Evolutionary conservation across 2,113 vertebrate species (phyloP).

Genomic region (Indri indri): DNA sequence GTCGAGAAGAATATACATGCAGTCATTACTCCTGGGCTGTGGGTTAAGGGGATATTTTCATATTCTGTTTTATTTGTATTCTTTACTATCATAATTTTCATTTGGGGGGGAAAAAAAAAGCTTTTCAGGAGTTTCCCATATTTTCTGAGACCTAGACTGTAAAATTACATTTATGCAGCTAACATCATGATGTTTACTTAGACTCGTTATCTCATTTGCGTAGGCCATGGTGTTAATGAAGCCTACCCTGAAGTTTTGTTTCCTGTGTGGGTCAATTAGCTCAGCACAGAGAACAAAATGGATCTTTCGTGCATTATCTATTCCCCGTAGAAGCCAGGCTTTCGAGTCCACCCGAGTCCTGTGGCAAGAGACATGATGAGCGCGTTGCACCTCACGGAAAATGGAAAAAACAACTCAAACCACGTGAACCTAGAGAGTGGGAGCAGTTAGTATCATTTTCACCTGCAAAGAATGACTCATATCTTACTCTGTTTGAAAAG

Average conservation of each 20-base stretch:
- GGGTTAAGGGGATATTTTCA: neutral
- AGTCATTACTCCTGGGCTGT: neutral
- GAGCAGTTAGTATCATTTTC: neutral
- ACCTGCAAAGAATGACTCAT: neutral
- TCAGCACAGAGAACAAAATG: neutral
- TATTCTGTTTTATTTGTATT: neutral
- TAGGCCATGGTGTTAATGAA: neutral
- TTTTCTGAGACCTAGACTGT: neutral
- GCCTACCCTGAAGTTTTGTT: neutral
- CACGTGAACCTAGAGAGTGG: neutral
- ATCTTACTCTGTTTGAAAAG: neutral
- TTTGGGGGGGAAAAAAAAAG: neutral
- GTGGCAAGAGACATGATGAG: neutral
- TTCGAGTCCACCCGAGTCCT: neutral
- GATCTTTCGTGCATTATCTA: neutral
- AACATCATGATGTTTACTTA: neutral
- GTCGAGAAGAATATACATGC: neutral
- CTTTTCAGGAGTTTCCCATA: neutral
- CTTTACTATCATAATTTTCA: neutral
- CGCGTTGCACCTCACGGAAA: neutral
- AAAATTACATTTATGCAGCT: neutral
- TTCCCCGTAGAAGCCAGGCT: neutral
- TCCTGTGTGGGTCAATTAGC: neutral
- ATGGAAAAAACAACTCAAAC: neutral
- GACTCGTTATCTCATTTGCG: neutral